phyloP scores from a whole-genome alignment of 2,797 vertebrate genomes.

The Menidia menidia region DNA sequence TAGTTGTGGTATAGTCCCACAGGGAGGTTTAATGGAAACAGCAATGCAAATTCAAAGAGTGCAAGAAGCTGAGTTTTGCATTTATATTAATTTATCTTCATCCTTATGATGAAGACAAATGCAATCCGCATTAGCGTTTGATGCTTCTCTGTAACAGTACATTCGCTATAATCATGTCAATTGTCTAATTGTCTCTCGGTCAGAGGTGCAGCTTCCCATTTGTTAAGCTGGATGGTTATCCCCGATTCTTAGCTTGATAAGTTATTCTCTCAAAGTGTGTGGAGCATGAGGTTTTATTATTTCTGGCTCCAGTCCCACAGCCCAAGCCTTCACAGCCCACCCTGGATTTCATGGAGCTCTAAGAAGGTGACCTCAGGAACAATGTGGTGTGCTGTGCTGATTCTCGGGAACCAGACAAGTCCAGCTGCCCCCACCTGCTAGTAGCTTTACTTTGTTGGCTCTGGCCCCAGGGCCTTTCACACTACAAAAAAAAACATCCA shows the following conservation, averaged over 20 bases:
- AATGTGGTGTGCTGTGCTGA: slow-evolving; percentile 63
- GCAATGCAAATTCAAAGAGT: not conserved
- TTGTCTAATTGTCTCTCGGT: slow-evolving; percentile 11
- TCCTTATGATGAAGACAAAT: not conserved
- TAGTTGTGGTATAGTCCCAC: not conserved
- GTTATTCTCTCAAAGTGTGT: slow-evolving; percentile 17
- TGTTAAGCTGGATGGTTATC: slow-evolving; percentile 3
- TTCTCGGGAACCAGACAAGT: slow-evolving; percentile 42
- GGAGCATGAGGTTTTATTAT: slow-evolving; percentile 55
- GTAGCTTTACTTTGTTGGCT: slow-evolving; percentile 53
- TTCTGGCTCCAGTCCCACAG: slow-evolving; percentile 52
- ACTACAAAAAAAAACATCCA: slow-evolving; percentile 14
- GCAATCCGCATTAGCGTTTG: not conserved
- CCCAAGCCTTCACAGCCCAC: slow-evolving; percentile 41
- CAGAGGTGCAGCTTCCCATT: slow-evolving; percentile 14
- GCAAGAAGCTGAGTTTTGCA: not conserved
- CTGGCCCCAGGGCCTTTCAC: slow-evolving; percentile 8
- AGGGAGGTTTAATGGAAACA: not conserved
- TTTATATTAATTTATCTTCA: too few relatives aligned
- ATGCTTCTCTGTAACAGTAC: not conserved
- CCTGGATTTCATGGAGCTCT: slow-evolving; percentile 72
- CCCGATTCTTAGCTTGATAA: slow-evolving; percentile 46
- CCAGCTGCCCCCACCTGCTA: slow-evolving; percentile 67
- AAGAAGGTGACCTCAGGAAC: slow-evolving; percentile 49
- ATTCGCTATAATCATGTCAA: not conserved